phyloP scores from a whole-genome alignment of 2,888 invertebrate species.

The Anorthoa munda region DNA sequence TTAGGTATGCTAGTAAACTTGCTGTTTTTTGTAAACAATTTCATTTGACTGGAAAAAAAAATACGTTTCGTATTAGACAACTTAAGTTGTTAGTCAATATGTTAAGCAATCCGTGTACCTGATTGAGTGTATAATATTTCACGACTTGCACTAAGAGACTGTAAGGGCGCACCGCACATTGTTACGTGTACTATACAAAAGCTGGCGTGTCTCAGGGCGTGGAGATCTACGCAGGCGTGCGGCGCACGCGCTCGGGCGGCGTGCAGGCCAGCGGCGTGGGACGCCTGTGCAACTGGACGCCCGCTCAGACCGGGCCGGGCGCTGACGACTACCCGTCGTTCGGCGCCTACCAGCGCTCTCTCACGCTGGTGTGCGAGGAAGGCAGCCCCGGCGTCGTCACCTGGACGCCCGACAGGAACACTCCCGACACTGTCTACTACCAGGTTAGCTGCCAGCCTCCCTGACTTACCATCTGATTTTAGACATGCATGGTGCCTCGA shows the following conservation, averaged over 20 bases:
- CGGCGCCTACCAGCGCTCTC: constrained; percentile 96
- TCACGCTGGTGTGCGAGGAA: constrained; percentile 95
- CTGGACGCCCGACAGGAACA: constrained; percentile 96
- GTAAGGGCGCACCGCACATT: no score
- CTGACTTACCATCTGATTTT: background rate
- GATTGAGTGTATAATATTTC: background rate
- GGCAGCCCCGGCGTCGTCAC: constrained; percentile 96
- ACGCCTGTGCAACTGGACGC: constrained; percentile 97
- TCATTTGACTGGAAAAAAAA: background rate
- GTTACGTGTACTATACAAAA: background rate
- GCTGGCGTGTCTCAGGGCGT: constrained; percentile 90
- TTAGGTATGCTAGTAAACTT: background rate
- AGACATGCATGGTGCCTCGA: constrained; percentile 14
- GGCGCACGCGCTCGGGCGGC: constrained; percentile 93
- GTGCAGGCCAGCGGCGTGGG: constrained; percentile 95
- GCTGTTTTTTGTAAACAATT: background rate
- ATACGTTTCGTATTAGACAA: no score
- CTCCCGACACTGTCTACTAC: constrained; percentile 98
- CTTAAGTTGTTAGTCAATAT: background rate
- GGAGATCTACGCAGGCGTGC: constrained; percentile 95
- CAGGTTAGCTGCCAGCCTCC: constrained; percentile 91
- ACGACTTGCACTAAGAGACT: no score
- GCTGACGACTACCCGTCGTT: constrained; percentile 97
- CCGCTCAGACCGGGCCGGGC: constrained; percentile 92
- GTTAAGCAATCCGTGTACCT: background rate